phyloP scores from a whole-genome alignment of 2,888 invertebrate genomes.

The Phoenoteleia sp. region DNA sequence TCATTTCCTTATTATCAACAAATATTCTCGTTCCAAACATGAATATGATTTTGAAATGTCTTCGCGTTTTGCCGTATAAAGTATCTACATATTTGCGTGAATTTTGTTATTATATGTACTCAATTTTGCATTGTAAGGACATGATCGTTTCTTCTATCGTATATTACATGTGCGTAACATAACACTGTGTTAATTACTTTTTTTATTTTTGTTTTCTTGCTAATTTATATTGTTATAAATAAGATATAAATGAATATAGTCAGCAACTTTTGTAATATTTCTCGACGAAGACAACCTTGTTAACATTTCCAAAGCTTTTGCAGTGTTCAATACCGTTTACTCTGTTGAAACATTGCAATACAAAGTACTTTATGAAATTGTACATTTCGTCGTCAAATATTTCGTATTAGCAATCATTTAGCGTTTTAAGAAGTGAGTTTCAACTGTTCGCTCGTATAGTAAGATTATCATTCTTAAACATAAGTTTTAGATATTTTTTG shows the following conservation, averaged over 20 bases:
- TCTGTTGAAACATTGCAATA: background rate
- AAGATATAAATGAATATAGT: background rate
- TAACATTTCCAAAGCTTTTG: background rate
- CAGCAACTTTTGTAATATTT: background rate
- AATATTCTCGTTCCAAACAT: background rate
- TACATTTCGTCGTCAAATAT: background rate
- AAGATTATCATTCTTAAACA: background rate
- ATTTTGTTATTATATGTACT: background rate
- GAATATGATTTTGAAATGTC: background rate
- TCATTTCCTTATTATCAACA: no score
- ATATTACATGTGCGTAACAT: background rate
- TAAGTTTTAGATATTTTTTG: background rate
- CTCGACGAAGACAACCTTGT: background rate
- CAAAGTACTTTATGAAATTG: background rate
- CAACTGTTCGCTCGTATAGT: background rate
- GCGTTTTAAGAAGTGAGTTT: background rate
- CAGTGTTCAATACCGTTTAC: background rate
- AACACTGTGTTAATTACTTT: background rate
- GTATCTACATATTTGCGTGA: background rate
- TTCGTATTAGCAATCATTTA: background rate
- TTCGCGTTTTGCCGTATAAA: background rate
- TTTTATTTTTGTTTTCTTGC: background rate
- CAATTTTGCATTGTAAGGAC: background rate
- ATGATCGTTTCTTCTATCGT: background rate
- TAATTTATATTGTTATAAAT: background rate